These are phyloP conservation scores for Crax fasciolata DNA, from an alignment of 2,797 vertebrate species.

Conservation along the genomic window DNA sequence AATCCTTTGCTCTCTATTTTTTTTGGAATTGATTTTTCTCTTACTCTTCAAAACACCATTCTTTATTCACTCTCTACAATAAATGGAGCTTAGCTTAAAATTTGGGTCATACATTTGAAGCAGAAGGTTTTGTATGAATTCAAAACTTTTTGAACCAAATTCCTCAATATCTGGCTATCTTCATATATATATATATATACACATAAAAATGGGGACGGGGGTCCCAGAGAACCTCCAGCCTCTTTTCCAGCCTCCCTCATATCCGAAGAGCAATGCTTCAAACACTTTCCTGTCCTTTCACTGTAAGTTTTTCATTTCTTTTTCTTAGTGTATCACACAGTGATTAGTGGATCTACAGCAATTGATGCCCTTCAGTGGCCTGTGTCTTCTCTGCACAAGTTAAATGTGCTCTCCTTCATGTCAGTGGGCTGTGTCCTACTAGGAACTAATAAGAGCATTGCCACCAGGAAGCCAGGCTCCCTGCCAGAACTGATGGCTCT, in stretches of 20 bases:
- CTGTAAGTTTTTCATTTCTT: background rate
- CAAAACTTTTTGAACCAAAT: background rate
- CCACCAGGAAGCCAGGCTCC: slow-evolving; percentile 26
- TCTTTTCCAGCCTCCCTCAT: background rate
- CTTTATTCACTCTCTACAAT: background rate
- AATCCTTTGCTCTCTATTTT: background rate
- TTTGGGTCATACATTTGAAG: background rate
- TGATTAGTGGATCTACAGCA: background rate
- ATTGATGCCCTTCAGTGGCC: background rate
- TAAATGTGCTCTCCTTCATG: background rate
- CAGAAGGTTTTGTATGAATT: background rate
- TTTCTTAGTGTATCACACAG: background rate
- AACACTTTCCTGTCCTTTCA: background rate
- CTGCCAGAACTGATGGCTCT: slow-evolving; percentile 21
- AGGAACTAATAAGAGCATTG: slow-evolving; percentile 29
- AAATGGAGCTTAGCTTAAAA: background rate
- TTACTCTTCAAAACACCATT: background rate
- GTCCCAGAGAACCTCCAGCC: background rate
- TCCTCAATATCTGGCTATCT: background rate
- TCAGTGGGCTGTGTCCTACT: background rate
- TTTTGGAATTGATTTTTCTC: background rate
- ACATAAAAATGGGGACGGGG: background rate
- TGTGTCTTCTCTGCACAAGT: background rate
- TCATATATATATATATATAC: background rate
- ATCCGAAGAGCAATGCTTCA: background rate